These are phyloP conservation scores for Halcyon senegalensis DNA, from an alignment of 2,113 vertebrate species.

Conservation along the genomic window DNA sequence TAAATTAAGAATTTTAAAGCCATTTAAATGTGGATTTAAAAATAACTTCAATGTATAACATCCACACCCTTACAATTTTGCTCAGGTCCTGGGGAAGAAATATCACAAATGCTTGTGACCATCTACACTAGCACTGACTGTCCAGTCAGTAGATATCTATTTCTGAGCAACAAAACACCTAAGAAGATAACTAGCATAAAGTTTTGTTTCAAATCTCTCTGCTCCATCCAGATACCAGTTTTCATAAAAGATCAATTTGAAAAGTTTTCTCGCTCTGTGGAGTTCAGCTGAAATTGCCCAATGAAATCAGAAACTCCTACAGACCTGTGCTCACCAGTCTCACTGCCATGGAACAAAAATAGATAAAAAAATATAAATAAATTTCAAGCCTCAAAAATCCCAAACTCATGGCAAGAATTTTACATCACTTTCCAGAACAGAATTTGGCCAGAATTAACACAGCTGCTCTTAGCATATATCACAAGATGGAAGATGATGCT, in stretches of 20 bases:
- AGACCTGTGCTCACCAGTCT: neutral
- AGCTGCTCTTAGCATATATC: neutral
- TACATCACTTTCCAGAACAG: neutral
- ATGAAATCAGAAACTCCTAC: neutral
- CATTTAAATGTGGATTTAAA: neutral
- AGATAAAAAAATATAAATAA: neutral
- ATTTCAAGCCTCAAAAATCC: neutral
- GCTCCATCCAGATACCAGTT: neutral
- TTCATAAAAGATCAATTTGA: neutral
- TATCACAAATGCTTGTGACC: neutral
- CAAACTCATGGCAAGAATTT: neutral
- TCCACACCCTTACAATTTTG: neutral
- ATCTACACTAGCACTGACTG: neutral
- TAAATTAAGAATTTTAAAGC: neutral
- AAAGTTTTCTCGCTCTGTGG: neutral
- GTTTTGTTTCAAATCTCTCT: neutral
- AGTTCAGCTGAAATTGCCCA: accelerated
- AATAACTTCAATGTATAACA: neutral
- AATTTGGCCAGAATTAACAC: neutral
- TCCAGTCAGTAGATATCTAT: neutral
- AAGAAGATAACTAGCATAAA: neutral
- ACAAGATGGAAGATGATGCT: neutral
- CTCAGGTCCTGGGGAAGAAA: neutral
- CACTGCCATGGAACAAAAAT: neutral
- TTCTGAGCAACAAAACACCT: neutral